These are phyloP conservation scores for Cynaeus angustus DNA, from an alignment of 2,888 invertebrate species.

Conservation along the genomic window DNA sequence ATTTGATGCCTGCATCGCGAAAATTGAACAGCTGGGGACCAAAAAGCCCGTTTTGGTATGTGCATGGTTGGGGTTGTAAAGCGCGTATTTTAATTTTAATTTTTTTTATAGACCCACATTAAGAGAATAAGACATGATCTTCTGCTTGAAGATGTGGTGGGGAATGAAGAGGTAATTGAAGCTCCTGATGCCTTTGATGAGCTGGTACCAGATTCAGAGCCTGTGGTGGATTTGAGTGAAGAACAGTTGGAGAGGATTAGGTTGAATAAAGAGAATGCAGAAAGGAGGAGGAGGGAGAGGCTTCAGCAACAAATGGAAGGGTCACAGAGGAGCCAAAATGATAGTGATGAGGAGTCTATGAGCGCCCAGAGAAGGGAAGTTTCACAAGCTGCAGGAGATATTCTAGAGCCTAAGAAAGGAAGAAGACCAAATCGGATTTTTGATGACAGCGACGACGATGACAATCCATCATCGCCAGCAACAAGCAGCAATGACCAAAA, in stretches of 20 bases:
- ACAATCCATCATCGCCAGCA: too few relatives aligned
- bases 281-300: slow-evolving; percentile 67
- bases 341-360: too few relatives aligned
- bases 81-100: slow-evolving; percentile 7
- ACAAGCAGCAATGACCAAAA: too few relatives aligned
- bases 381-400: not conserved
- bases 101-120: slow-evolving; percentile 76
- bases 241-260: slow-evolving; percentile 83
- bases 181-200: slow-evolving; percentile 74
- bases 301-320: slow-evolving; percentile 51
- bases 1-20: slow-evolving; percentile 89
- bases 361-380: not conserved
- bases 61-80: slow-evolving; percentile 12
- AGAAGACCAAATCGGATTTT: too few relatives aligned
- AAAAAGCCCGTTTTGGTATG: slow-evolving; percentile 86
- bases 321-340: too few relatives aligned
- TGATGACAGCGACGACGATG: too few relatives aligned
- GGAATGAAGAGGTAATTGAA: slow-evolving; percentile 60
- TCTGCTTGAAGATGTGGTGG: slow-evolving; percentile 72
- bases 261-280: slow-evolving; percentile 68
- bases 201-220: slow-evolving; percentile 71
- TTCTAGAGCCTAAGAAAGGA: too few relatives aligned
- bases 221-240: slow-evolving; percentile 71
- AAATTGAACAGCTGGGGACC: slow-evolving; percentile 86
- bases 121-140: slow-evolving; percentile 79